Conservation (phyloP, 2,113 vertebrate genomes). For the Nothocercus nigrocapillus region DNA sequence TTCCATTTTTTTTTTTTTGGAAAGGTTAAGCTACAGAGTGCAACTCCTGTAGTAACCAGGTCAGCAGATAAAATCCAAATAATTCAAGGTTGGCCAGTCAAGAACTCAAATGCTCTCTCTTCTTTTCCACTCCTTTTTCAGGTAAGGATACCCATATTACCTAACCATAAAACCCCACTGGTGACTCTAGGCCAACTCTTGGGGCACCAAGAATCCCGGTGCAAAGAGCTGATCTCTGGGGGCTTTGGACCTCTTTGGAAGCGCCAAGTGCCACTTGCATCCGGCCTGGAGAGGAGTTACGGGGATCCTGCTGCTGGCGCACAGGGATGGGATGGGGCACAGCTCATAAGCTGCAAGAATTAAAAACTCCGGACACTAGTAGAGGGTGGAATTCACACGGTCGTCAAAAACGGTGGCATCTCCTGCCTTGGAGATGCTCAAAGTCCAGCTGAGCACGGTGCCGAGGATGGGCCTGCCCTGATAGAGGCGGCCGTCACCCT, state of each 20-base stretch:
- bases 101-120: not conserved
- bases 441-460: not conserved
- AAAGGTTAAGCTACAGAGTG: rapidly evolving
- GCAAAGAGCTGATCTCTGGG: not conserved
- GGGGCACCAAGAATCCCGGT: not conserved
- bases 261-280: not conserved
- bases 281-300: too few species aligned
- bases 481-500: not conserved
- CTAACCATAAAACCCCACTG: not conserved
- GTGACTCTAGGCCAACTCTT: not conserved
- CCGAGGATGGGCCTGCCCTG: not conserved
- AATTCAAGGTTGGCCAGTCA: not conserved
- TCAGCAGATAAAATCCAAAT: not conserved
- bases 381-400: not conserved
- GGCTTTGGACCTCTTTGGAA: too few species aligned
- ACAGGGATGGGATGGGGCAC: not conserved
- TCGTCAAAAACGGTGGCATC: not conserved
- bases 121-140: too few species aligned
- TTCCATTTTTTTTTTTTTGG: too few species aligned
- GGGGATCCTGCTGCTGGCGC: not conserved
- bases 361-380: not conserved
- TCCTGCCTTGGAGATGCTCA: not conserved
- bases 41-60: not conserved
- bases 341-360: not conserved
- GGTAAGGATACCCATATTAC: not conserved